Conservation (phyloP, 2,888 invertebrate genomes). For the Psylliodes chrysocephalus region DNA sequence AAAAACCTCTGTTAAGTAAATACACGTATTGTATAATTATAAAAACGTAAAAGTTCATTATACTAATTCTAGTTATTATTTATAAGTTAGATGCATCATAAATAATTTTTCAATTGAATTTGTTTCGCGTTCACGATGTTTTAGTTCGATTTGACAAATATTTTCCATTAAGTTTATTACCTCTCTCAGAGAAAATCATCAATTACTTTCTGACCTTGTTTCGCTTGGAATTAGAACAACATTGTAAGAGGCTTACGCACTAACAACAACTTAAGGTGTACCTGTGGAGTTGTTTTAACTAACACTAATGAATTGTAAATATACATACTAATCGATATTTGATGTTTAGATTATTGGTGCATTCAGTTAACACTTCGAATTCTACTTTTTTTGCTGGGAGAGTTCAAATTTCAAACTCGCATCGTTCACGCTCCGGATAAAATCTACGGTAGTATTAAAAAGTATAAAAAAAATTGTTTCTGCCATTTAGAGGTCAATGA, state of each 20-base stretch:
- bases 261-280: background rate
- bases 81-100: constrained; percentile 2
- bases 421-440: too few relatives aligned
- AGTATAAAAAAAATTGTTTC: too few relatives aligned
- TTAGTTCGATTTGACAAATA: constrained; percentile 40
- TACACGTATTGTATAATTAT: too few relatives aligned
- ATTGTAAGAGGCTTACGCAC: background rate
- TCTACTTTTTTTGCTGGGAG: background rate
- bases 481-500: too few relatives aligned
- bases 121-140: constrained; percentile 6
- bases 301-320: constrained; percentile 31
- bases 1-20: too few relatives aligned
- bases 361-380: constrained; percentile 21
- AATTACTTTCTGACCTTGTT: constrained; percentile 42
- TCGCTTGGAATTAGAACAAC: constrained; percentile 34
- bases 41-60: constrained; percentile 1
- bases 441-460: too few relatives aligned
- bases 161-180: constrained; percentile 45
- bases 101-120: constrained; percentile 14
- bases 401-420: too few relatives aligned
- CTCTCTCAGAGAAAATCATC: constrained; percentile 29
- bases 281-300: constrained; percentile 11
- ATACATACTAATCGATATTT: constrained; percentile 29
- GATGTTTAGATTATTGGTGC: constrained; percentile 22
- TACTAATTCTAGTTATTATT: constrained; percentile 21